Base-by-base conservation (phyloP, 2,888 invertebrate genomes). In the Horisme vitalbata region DNA sequence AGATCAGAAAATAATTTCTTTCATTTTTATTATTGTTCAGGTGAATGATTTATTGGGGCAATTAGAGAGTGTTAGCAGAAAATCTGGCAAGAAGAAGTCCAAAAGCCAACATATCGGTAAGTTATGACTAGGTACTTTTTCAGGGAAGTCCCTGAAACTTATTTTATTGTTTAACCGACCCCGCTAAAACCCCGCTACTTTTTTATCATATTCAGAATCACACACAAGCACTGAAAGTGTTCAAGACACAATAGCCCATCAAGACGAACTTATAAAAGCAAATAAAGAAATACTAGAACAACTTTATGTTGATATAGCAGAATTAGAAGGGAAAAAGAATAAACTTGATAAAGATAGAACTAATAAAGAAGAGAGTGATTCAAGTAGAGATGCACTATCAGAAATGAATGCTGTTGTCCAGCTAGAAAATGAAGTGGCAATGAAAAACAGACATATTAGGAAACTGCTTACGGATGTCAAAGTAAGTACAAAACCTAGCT, bases 361-460 rank as follows among this genome's bases (percentile, higher is more conserved):
- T 18, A 61, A 70, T 31, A 20, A 61, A 12, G 82, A 83, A 37
- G 85, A 85, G 7, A 90, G 87, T 54, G 84, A 83, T 49, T 89
- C 90, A 0, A 87, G 88, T 56, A 79, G 84, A 2, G 87, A 84
- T 57, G 78, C 75, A 3, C 54, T 90, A 15, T 85, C 90, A 4
- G 87, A 90, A 71, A 71, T 88, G 56, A 80, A 87, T 58, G 78
- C 79, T 18, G 63, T 84, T 2, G 77, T 75, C 15, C 79, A 87
- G 55, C 75, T 90, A n/a, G 84, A 88, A 67, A 91, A 92, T 57
- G 85, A 91, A 48, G 66, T 93, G 1, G 84, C 91, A 18, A 91
- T 91, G 55, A 96, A 95, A 75, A 96, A 95, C 72, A 93, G 92
- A 61, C 95, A 96, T 66, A 94, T 96, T 13, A 93, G 94, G 49